Conservation (phyloP, 2,113 vertebrate genomes). For the Strix aluco region DNA sequence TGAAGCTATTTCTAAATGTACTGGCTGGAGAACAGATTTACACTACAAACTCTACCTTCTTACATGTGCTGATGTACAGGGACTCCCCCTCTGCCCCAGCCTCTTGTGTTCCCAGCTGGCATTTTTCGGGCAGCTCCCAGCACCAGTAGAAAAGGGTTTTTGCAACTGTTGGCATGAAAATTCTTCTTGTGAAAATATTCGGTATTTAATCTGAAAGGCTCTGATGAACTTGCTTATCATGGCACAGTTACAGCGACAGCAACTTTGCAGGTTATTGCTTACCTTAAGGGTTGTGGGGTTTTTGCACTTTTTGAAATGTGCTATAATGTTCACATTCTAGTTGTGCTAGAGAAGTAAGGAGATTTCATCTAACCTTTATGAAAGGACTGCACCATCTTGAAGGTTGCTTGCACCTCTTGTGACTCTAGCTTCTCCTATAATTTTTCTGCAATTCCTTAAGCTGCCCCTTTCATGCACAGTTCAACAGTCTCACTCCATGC, state of each 20-base stretch:
- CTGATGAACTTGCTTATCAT: background rate
- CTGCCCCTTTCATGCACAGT: background rate
- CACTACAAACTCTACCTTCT: background rate
- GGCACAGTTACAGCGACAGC: background rate
- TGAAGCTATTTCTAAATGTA: background rate
- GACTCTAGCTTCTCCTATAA: background rate
- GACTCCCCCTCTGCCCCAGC: background rate
- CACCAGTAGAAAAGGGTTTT: background rate
- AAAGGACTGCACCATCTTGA: background rate
- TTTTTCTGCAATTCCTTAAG: background rate
- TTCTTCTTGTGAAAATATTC: background rate
- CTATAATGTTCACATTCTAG: fast-evolving
- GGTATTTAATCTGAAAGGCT: background rate
- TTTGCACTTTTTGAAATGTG: background rate
- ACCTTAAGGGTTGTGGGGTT: fast-evolving
- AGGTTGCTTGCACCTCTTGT: fast-evolving
- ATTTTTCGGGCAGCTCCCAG: background rate
- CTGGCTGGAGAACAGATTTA: background rate
- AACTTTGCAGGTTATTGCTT: background rate
- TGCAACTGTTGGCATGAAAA: background rate
- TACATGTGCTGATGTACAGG: fast-evolving
- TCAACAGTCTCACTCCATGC: background rate
- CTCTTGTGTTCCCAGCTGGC: background rate
- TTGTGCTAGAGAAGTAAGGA: background rate
- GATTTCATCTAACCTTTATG: background rate